These are phyloP conservation scores for Sinocyclocheilus rhinocerous DNA, from an alignment of 2,113 vertebrate species.

Conservation along the genomic window DNA sequence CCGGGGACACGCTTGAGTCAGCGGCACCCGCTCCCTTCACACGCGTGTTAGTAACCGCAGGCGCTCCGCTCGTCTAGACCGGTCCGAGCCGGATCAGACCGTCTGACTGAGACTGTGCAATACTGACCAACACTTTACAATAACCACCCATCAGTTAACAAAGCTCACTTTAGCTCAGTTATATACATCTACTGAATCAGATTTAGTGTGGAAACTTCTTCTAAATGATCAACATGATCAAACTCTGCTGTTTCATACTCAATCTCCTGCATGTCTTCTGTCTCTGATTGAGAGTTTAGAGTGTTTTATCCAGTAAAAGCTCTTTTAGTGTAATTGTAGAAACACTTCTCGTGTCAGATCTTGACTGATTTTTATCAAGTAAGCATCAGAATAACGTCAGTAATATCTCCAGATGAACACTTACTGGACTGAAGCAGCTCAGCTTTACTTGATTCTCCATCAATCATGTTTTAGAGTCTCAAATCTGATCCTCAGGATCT, in stretches of 20 bases:
- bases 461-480: no score
- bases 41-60: constrained; percentile 61
- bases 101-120: not conserved
- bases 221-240: not conserved
- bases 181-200: not conserved
- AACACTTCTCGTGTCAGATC: not conserved
- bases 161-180: not conserved
- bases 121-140: not conserved
- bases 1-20: constrained; percentile 89
- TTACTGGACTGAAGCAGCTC: no score
- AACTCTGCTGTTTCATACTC: no score
- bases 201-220: not conserved
- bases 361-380: not conserved
- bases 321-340: not conserved
- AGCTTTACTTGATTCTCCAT: no score
- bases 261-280: no score
- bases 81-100: not conserved
- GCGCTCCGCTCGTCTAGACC: not conserved
- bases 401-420: no score
- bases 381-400: no score
- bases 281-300: not conserved
- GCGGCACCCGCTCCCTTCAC: constrained; percentile 75
- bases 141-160: not conserved
- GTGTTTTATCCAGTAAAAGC: not conserved
- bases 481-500: no score